A percentile compares a stretch with the other conserved stretches of the same genome.
Conservation (phyloP, 2,113 vertebrate species). For the Peromyscus californicus region DNA sequence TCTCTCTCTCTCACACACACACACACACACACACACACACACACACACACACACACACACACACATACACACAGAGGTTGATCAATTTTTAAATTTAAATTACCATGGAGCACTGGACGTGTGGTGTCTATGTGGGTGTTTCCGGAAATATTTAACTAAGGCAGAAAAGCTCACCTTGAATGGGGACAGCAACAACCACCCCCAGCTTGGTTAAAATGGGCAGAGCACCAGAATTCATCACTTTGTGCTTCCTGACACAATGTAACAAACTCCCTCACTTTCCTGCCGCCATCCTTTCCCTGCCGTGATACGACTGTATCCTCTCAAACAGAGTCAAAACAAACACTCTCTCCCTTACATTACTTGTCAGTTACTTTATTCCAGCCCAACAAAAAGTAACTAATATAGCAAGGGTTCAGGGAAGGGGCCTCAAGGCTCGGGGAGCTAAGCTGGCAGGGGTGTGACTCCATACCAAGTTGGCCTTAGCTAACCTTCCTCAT, state of each 20-base stretch:
- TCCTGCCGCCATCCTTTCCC: too few relatives aligned
- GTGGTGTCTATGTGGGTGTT: neutral
- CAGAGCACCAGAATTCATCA: neutral
- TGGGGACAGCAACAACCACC: neutral
- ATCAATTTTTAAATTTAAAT: neutral
- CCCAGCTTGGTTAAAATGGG: neutral
- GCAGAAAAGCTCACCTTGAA: neutral
- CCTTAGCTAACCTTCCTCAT: too few relatives aligned
- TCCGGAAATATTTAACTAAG: neutral
- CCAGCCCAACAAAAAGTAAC: neutral
- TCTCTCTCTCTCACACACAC: neutral
- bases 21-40: neutral
- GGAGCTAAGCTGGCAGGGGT: accelerated
- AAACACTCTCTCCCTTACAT: neutral
- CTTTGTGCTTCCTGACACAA: neutral
- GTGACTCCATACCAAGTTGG: neutral
- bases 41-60: neutral
- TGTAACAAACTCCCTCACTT: neutral
- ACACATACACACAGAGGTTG: neutral
- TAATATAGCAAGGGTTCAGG: neutral
- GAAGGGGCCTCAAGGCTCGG: neutral
- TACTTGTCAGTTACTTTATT: neutral
- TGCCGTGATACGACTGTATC: too few relatives aligned
- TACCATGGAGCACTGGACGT: neutral
- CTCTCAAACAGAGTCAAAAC: neutral